Conservation (phyloP, 2,113 vertebrate genomes). For the Saimiri boliviensis region DNA sequence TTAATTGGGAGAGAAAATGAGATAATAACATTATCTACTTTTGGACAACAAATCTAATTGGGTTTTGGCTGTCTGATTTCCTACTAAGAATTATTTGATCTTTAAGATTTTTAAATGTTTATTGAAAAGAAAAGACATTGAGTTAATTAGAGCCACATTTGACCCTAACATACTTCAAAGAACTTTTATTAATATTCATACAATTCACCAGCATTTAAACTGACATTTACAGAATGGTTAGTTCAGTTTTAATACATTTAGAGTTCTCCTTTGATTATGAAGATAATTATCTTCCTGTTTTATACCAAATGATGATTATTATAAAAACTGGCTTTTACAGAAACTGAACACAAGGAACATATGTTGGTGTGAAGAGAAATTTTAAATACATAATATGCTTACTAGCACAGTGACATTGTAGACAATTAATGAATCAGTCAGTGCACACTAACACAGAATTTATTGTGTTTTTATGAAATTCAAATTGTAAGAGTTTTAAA, state of each 20-base stretch:
- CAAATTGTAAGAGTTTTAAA: neutral
- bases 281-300: neutral
- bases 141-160: neutral
- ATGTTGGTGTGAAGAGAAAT: neutral
- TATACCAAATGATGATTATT: neutral
- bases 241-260: neutral
- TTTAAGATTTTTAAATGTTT: neutral
- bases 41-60: neutral
- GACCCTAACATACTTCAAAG: neutral
- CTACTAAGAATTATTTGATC: neutral
- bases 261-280: neutral
- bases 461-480: neutral
- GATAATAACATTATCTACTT: neutral
- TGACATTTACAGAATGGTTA: neutral
- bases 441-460: neutral
- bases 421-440: neutral
- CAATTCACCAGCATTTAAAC: neutral
- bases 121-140: neutral
- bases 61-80: neutral
- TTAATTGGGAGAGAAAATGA: neutral
- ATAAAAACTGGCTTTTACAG: neutral
- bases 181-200: neutral
- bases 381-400: neutral
- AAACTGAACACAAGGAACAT: neutral
- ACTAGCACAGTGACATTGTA: neutral